These are phyloP conservation scores for Aldrovandia affinis DNA, from an alignment of 2,797 vertebrate genomes.

Conservation along the genomic window DNA sequence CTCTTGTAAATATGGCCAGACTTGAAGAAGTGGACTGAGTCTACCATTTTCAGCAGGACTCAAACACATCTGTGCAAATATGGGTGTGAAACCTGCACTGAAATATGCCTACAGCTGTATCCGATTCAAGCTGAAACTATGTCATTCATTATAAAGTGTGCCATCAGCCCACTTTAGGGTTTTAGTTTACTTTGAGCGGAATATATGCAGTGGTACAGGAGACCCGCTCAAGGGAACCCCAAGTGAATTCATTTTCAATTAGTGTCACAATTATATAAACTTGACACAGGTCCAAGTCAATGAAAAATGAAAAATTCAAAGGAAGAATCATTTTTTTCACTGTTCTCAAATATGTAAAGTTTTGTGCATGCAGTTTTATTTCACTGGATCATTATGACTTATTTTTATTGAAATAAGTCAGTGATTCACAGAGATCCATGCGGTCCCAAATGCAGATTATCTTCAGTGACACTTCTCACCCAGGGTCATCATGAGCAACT, in stretches of 20 bases:
- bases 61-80: background rate
- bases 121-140: background rate
- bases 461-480: background rate
- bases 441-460: background rate
- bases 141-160: background rate
- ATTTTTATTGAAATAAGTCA: background rate
- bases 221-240: background rate
- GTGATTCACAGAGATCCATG: background rate
- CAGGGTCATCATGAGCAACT: conserved; percentile 56
- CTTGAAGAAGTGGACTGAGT: conserved; percentile 35
- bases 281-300: background rate
- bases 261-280: background rate
- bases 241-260: background rate
- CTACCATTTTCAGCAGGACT: background rate
- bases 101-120: background rate
- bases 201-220: background rate
- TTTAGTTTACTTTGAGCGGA: conserved; percentile 29
- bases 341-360: background rate
- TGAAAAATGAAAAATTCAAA: background rate
- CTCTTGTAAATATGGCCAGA: too few relatives aligned
- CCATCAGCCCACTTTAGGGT: background rate
- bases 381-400: too few relatives aligned
- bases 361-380: background rate
- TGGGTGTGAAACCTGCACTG: background rate
- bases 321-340: background rate